Evolutionary conservation across 2,797 vertebrate species (phyloP).

Genomic region (Phylloscopus collybita): DNA sequence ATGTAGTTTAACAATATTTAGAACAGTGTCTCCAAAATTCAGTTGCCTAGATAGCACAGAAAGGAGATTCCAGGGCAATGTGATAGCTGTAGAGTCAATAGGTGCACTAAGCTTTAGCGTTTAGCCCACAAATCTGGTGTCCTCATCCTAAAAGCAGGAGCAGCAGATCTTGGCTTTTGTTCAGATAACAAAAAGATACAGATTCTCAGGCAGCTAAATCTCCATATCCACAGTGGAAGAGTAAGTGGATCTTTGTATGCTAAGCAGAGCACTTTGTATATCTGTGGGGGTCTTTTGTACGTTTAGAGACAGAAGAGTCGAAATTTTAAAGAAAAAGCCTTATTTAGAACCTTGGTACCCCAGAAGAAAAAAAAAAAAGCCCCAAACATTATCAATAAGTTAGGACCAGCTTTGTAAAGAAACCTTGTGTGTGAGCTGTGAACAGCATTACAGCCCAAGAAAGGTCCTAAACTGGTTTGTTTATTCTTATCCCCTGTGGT

Average conservation of each 20-base stretch:
- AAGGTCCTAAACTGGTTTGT: neutral
- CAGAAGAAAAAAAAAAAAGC: neutral
- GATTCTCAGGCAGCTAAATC: neutral
- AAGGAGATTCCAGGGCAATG: neutral
- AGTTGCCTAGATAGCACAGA: neutral
- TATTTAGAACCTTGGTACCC: neutral
- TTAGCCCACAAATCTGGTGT: neutral
- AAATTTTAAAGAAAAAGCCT: neutral
- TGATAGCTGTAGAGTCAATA: neutral
- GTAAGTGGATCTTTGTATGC: neutral
- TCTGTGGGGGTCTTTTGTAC: neutral
- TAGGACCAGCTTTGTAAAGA: neutral
- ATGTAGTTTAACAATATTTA: neutral
- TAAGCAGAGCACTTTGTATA: neutral
- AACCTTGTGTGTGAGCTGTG: neutral
- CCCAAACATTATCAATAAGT: neutral
- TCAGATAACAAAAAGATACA: neutral
- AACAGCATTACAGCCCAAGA: rapidly evolving
- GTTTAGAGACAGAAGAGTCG: neutral
- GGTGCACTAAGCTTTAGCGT: neutral
- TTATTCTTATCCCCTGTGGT: neutral
- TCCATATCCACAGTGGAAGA: neutral
- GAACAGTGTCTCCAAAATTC: rapidly evolving
- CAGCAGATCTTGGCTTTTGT: neutral
- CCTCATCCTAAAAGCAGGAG: neutral